These are phyloP conservation scores for Meleagris gallopavo DNA, from an alignment of 2,113 vertebrate species.

Conservation along the genomic window DNA sequence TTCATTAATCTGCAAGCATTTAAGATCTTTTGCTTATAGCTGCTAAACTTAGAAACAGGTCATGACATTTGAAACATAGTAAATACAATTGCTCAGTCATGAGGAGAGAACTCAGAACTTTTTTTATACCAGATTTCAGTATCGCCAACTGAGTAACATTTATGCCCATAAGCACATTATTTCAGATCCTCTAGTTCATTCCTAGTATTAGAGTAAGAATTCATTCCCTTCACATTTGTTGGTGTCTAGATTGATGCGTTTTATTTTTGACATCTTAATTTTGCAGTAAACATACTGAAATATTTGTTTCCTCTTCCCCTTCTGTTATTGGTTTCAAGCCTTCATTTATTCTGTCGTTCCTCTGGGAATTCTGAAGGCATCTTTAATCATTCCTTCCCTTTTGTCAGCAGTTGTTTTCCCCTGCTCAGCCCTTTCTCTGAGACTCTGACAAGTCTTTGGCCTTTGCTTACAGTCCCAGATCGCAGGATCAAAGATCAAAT, in stretches of 20 bases:
- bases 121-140: background rate
- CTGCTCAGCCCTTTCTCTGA: background rate
- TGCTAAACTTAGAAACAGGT: background rate
- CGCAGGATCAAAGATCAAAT: background rate
- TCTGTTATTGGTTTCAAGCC: background rate
- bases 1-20: background rate
- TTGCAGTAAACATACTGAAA: background rate
- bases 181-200: background rate
- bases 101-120: background rate
- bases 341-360: background rate
- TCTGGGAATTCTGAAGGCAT: background rate
- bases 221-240: background rate
- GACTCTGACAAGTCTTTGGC: background rate
- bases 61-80: background rate
- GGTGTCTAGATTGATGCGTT: background rate
- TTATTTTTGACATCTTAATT: background rate
- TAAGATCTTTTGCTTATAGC: background rate
- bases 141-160: background rate
- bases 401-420: background rate
- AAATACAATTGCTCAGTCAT: background rate
- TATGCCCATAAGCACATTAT: background rate
- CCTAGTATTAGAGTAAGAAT: background rate
- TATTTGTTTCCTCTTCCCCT: background rate
- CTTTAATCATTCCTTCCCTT: background rate
- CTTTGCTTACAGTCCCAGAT: background rate